Conservation (phyloP, 2,888 invertebrate genomes). For the Dynastes maya region DNA sequence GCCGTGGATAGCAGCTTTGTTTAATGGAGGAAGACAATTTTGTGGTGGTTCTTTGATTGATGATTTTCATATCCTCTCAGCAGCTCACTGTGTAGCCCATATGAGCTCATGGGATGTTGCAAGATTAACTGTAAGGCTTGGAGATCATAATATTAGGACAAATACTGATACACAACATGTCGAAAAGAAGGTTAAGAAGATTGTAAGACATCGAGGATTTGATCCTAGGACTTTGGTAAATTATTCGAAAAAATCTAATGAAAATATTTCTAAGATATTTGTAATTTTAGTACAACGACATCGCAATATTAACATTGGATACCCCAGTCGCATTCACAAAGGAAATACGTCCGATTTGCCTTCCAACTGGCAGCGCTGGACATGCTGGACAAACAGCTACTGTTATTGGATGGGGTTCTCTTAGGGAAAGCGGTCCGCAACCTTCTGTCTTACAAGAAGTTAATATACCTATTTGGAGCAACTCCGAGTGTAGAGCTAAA, state of each 20-base stretch:
- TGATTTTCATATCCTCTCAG: slow-evolving; percentile 83
- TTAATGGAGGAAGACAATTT: slow-evolving; percentile 88
- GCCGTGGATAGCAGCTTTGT: slow-evolving; percentile 85
- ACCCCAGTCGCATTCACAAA: slow-evolving; percentile 82
- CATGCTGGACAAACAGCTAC: slow-evolving; percentile 83
- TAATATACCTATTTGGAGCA: slow-evolving; percentile 87
- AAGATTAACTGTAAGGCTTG: slow-evolving; percentile 84
- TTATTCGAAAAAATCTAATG: not conserved
- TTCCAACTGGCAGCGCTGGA: slow-evolving; percentile 75
- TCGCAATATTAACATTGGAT: slow-evolving; percentile 85
- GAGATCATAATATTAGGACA: slow-evolving; percentile 87
- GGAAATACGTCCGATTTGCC: slow-evolving; percentile 84
- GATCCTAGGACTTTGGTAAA: slow-evolving; percentile 86
- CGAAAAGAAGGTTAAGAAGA: slow-evolving; percentile 85
- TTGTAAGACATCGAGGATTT: slow-evolving; percentile 89
- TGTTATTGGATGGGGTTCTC: slow-evolving; percentile 92
- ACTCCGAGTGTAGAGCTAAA: slow-evolving; percentile 82
- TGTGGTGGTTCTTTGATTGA: slow-evolving; percentile 92
- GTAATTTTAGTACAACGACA: slow-evolving; percentile 82
- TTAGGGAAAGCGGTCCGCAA: slow-evolving; percentile 87
- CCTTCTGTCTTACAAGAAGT: slow-evolving; percentile 88
- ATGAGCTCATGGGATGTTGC: slow-evolving; percentile 94
- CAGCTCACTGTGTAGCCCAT: slow-evolving; percentile 91
- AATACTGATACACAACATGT: slow-evolving; percentile 83
- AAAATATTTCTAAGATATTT: slow-evolving; percentile 19